Evolutionary conservation across 2,888 invertebrate genomes (phyloP), one percentile per base, ranked within the genome.

Genomic region (Beris chalybata): DNA sequence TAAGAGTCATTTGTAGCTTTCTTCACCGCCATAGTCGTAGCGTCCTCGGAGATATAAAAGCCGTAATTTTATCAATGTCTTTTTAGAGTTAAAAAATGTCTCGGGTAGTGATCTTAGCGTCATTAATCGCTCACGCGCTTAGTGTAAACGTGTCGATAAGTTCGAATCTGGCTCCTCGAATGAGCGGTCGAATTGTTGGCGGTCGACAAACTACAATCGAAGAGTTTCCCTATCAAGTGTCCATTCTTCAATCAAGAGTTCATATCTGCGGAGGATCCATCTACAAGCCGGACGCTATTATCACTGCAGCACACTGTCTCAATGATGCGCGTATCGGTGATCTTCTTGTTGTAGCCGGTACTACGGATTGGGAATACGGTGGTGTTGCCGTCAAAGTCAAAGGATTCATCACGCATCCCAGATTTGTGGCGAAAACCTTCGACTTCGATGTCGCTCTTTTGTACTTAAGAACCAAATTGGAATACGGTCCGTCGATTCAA

Each of bases 181-280:
- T 61, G 29, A 50, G 38, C 3, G 15, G 38, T 11, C 50, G 61
- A 9, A 61, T 61, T 38, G 61, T 61, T 11, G 61, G 61, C 15
- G 61, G 61, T 38, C 61, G 61, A 0, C 50, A 50, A 31, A 43
- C 61, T 12, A 38, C 50, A 2, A 61, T 61, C n/a, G 61, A 61
- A 29, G 52, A 61, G 1, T 61, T 61, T 11, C 61, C 61, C 29
- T 61, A 61, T 52, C 61, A 61, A 52, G 61, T 61, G 11, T 61
- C 61, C 13, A 30, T 61, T 48, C 38, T 61, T 12, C 50, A 50
- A 13, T 29, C 5, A 12, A 50, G 61, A 5, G 32, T 52, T 4
- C 52, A 52, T 38, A 31, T 45, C 11, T 61, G 61, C 52, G 50
- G 61, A 6, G 61, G 61, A 50, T 31, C 61, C 13, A 52, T 61